A percentile compares a stretch with the other conserved stretches of the same genome.
phyloP scores from a whole-genome alignment of 2,113 vertebrate genomes.

The Rhadina sibilatrix region DNA sequence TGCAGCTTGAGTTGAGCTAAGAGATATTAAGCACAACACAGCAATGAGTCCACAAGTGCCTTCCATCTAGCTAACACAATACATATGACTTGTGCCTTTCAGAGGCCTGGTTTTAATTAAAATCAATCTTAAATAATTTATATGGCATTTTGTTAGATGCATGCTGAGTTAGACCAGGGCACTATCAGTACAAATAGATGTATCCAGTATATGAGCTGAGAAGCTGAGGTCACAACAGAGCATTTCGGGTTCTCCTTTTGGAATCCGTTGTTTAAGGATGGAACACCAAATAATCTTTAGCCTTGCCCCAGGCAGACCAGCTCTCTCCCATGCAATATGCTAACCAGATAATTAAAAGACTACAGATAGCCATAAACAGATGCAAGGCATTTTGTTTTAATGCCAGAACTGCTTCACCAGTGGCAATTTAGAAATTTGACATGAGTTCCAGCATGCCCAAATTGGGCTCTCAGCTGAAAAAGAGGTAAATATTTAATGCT shows the following conservation, averaged over 20 bases:
- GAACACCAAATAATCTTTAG: neutral
- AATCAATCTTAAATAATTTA: conserved; percentile 37
- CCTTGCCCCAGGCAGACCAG: neutral
- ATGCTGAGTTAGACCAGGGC: neutral
- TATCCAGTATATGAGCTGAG: neutral
- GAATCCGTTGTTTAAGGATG: neutral
- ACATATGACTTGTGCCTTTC: neutral
- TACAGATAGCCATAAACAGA: conserved; percentile 32
- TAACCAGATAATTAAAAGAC: conserved; percentile 34
- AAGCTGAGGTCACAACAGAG: neutral
- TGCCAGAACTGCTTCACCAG: neutral
- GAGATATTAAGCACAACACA: neutral
- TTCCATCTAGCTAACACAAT: neutral
- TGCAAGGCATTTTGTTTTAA: neutral
- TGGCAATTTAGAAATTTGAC: neutral
- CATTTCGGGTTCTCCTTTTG: neutral
- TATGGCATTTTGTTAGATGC: conserved; percentile 5
- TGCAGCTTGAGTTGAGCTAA: neutral
- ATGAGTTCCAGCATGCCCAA: neutral
- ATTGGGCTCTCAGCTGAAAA: neutral
- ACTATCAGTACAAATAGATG: neutral
- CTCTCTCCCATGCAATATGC: neutral
- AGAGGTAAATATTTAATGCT: neutral
- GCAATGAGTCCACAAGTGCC: neutral
- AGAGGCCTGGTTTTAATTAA: conserved; percentile 37